Base-by-base conservation (phyloP, 2,113 vertebrate genomes). In the Phocoena sinus region DNA sequence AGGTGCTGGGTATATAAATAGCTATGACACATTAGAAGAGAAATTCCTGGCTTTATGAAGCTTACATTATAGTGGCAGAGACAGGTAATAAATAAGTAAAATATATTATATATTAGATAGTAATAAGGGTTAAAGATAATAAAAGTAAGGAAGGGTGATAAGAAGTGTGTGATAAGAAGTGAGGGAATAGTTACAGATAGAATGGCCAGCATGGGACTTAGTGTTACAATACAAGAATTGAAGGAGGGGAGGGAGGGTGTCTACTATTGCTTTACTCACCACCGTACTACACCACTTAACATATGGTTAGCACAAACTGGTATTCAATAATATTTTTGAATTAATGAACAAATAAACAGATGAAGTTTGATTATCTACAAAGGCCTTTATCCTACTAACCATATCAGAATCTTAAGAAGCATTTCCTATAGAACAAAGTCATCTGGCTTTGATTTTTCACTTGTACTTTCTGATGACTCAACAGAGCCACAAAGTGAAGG, bases 401-500 rank as follows among this genome's bases (percentile, higher is more conserved):
- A 94, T 44, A 80, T 44, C 65, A 68, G 50, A 88, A 76, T 65
- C 62, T 47, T 63, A 62, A 33, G 31, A 77, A 88, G 53, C 5
- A 50, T 88, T 94, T 94, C 65, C 63, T 80, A 38, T 14, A 70
- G n/a, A 85, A 87, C 41, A 68, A 44, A 71, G 65, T 87, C 92
- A 94, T 80, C 92, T 97, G 83, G 87, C 23, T 96, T 95, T 93
- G 63, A 89, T 96, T 96, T 95, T 95, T 96, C 47, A 26, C 65
- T 84, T 95, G 77, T 86, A 73, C 67, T 83, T 76, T 79, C 56
- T 71, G 56, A 96, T 85, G 58, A 73, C 50, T 88, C 76, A 56
- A 38, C 25, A 71, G 36, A 88, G 38, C 38, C 74, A 77, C 58
- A 67, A 36, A 95, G 88, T 7, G 4, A 95, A 94, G 84, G 88